Evolutionary conservation across 2,888 invertebrate species (phyloP), one percentile per base, ranked within the genome.

Genomic region (Desoria tigrina): DNA sequence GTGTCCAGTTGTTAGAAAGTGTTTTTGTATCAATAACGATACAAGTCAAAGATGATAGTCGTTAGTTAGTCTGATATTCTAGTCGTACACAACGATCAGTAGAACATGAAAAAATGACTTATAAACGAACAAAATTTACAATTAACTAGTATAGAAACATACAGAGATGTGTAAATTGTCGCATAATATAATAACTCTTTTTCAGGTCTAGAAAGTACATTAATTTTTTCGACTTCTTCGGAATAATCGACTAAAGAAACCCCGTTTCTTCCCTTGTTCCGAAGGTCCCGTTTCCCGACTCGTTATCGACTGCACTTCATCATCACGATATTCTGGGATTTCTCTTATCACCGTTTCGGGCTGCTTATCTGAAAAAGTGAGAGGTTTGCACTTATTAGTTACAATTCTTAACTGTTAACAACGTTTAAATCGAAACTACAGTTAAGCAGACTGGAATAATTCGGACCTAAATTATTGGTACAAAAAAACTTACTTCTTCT

Each of bases 191-290:
- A n/a, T n/a, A n/a, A n/a, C n/a, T n/a, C n/a, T n/a, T n/a, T n/a
- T n/a, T n/a, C n/a, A n/a, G n/a, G n/a, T n/a, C n/a, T n/a, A n/a
- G n/a, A n/a, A n/a, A n/a, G n/a, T 32, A 11, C 7, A 42, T 42
- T 70, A 69, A 45, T 69, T 61, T 39, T 72, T 72, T 27, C 72
- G 63, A 54, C 70, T 73, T 49, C 72, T 42, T 57, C 72, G 61
- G 53, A 73, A 73, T 3, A 73, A 63, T n/a, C 72, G 66, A 57
- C 72, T 73, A 66, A 73, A 73, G 59, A 73, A 73, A 58, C 72
- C 70, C 37, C 70, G 59, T 56, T 73, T 73, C 58, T 70, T 73
- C 26, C 56, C 56, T 27, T 23, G 45, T 45, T 70, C 68, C 23
- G 70, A 70, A 23, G 66, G 67, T 27, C 70, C 70, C 53, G 70